Evolutionary conservation across 2,797 vertebrate species (phyloP).

Genomic region (Anabas testudineus): DNA sequence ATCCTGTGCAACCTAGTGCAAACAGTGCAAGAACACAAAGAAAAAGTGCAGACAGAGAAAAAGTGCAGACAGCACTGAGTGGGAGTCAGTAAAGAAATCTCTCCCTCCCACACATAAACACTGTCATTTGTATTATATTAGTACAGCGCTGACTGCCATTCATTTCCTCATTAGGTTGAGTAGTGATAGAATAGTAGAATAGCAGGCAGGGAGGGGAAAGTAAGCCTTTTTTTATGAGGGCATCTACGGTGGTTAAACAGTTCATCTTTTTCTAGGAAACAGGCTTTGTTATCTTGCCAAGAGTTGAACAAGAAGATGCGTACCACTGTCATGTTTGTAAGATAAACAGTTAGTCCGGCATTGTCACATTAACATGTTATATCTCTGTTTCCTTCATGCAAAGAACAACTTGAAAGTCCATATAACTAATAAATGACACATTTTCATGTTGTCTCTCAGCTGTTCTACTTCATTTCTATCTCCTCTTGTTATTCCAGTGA

Average conservation of each 20-base stretch:
- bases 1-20: too few relatives aligned
- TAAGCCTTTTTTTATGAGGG: neutral
- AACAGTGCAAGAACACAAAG: too few relatives aligned
- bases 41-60: too few relatives aligned
- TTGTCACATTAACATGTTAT: too few relatives aligned
- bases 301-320: neutral
- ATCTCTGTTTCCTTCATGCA: neutral
- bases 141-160: neutral
- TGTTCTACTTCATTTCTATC: too few relatives aligned
- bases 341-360: neutral
- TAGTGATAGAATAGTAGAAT: neutral
- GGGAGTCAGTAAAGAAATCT: constrained; percentile 11
- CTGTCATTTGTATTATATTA: neutral
- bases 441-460: too few relatives aligned
- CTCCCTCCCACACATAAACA: constrained; percentile 1
- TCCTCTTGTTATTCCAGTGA: too few relatives aligned
- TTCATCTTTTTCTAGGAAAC: neutral
- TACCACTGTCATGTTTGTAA: neutral
- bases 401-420: too few relatives aligned
- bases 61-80: too few relatives aligned
- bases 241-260: neutral
- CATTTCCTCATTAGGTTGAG: neutral
- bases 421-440: too few relatives aligned
- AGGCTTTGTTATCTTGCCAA: neutral
- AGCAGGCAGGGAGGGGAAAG: neutral